Base-by-base conservation (phyloP, 2,113 vertebrate species). In the Megaceryle torquata region DNA sequence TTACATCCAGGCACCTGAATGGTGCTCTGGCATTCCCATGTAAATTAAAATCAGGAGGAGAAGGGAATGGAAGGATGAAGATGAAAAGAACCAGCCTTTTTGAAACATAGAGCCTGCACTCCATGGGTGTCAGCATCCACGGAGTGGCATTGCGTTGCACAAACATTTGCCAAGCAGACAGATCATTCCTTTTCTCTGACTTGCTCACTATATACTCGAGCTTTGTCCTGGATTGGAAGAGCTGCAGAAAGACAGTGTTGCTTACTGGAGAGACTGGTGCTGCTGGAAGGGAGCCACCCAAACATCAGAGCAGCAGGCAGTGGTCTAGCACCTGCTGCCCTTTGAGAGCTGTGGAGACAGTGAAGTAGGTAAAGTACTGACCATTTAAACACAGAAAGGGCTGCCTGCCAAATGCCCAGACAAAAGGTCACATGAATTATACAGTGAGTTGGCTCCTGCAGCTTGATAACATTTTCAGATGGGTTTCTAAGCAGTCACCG, bases 201-300 rank as follows among this genome's bases (percentile, higher is more conserved):
- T 15, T 60, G 43, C n/a, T 2, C 7, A 22, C 51, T 6, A 8
- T 14, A 5, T 51, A 3, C 4, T 0, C 0, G 6, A 50, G 31
- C 67, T 65, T 63, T 29, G 9, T 57, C 54, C 68, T 48, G 64
- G 46, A 0, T 33, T 35, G 9, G 54, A 18, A 41, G 67, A 82
- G 86, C 82, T 50, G 15, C 0, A 1, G 60, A 37, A 44, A 50
- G 57, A 19, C 24, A 3, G 46, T 0, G 0, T 56, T 67, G 26
- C 12, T 18, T 7, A 1, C 28, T 8, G 64, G 56, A 12, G 61
- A 25, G n/a, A 3, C 26, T n/a, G 0, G 5, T 9, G 9, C 46
- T 53, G 35, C 50, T 61, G 57, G 24, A 6, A 10, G 10, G 48
- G 18, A 57, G 46, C 28, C 21, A 7, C 41, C 19, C 10, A 2